Conservation (phyloP, 2,888 invertebrate genomes). For the Hemistola chrysoprasaria region DNA sequence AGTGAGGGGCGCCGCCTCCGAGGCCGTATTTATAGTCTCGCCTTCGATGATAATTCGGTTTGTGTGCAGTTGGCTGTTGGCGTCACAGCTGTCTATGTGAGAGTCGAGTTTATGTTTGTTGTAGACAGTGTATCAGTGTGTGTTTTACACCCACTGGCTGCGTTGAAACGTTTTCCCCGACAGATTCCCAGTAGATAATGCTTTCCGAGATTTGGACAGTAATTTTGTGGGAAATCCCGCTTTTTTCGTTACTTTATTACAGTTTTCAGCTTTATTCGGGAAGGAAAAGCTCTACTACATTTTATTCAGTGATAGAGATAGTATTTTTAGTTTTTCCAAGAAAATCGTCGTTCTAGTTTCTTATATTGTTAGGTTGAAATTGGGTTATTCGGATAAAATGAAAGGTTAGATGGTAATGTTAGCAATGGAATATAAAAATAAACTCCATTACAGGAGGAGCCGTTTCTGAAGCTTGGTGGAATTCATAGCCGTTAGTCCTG, state of each 20-base stretch:
- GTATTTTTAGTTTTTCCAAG: too few relatives aligned
- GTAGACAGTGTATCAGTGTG: conserved; percentile 18
- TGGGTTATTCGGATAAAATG: too few relatives aligned
- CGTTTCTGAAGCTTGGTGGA: too few relatives aligned
- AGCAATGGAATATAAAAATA: too few relatives aligned
- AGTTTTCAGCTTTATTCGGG: conserved; percentile 11
- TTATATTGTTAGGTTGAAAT: background rate
- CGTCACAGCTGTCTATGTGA: conserved; percentile 37
- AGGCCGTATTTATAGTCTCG: conserved; percentile 52
- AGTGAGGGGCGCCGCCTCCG: conserved; percentile 52
- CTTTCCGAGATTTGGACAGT: conserved; percentile 21
- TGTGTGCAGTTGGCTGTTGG: conserved; percentile 40
- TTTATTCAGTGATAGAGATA: too few relatives aligned
- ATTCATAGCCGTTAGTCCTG: too few relatives aligned
- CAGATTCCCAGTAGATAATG: conserved; percentile 28
- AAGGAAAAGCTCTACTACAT: background rate
- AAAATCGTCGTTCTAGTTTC: background rate
- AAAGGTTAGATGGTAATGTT: too few relatives aligned
- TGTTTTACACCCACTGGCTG: conserved; percentile 33
- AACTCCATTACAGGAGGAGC: too few relatives aligned
- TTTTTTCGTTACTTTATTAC: conserved; percentile 11
- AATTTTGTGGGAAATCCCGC: conserved; percentile 22
- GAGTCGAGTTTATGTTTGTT: conserved; percentile 13
- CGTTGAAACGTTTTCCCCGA: conserved; percentile 32
- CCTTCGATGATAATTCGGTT: conserved; percentile 41